These are phyloP conservation scores for Melanotaenia maccullochi DNA, from an alignment of 2,797 vertebrate species.

Conservation along the genomic window DNA sequence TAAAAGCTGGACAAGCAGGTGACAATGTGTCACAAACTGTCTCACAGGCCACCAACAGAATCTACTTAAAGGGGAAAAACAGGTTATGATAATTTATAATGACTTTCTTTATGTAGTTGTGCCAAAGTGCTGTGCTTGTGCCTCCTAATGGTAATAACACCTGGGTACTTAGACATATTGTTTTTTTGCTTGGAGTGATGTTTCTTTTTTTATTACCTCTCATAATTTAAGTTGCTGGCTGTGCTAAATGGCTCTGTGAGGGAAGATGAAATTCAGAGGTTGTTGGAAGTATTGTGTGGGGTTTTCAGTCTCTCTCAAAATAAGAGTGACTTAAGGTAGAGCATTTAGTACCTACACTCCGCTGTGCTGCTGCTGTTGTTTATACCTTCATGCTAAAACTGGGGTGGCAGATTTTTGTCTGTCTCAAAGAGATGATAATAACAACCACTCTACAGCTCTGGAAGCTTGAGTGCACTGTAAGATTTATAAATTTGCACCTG, in stretches of 20 bases:
- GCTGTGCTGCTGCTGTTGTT: neutral
- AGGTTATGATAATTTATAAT: slow-evolving; percentile 12
- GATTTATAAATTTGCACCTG: neutral
- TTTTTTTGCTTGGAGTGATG: slow-evolving; percentile 27
- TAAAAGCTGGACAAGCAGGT: neutral
- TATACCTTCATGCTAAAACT: neutral
- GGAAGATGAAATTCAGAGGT: slow-evolving; percentile 31
- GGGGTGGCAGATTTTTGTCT: neutral
- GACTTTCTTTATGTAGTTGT: neutral
- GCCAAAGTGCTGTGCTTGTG: slow-evolving; percentile 4
- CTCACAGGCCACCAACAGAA: slow-evolving; percentile 8
- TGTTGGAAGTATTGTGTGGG: slow-evolving; percentile 12
- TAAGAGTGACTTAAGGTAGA: slow-evolving; percentile 19
- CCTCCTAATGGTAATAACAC: neutral
- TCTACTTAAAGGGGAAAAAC: slow-evolving; percentile 7
- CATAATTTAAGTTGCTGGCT: slow-evolving; percentile 7
- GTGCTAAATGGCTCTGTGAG: slow-evolving; percentile 29
- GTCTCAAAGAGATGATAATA: neutral
- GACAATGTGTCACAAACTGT: slow-evolving; percentile 24
- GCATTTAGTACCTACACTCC: slow-evolving; percentile 8
- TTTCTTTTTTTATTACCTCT: slow-evolving; percentile 8
- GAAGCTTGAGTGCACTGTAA: neutral
- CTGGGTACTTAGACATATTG: slow-evolving; percentile 7
- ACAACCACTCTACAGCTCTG: neutral
- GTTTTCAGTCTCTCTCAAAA: slow-evolving; percentile 30